Conservation (phyloP, 2,113 vertebrate species). For the Cepphus grylle region DNA sequence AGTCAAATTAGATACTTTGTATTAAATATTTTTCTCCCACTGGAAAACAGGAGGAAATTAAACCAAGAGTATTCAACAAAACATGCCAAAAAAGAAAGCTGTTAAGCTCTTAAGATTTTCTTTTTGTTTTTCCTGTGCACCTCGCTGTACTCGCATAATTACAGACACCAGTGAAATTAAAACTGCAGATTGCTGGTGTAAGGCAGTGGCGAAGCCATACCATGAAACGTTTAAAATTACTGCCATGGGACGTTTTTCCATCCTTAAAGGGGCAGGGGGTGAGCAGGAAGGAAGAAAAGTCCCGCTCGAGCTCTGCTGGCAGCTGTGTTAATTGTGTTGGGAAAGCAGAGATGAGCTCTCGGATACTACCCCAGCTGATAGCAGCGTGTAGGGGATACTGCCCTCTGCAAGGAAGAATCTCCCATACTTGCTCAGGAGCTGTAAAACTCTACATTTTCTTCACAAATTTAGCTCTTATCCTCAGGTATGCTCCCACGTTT, state of each 20-base stretch:
- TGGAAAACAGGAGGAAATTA: background rate
- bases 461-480: background rate
- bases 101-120: background rate
- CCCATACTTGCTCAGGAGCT: background rate
- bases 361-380: rapidly evolving
- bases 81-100: background rate
- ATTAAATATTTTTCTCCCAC: background rate
- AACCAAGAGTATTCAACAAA: background rate
- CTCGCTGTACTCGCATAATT: background rate
- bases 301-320: background rate
- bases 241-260: background rate
- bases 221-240: background rate
- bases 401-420: background rate
- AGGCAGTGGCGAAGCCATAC: background rate
- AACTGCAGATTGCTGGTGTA: background rate
- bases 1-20: background rate
- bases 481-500: rapidly evolving
- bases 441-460: background rate
- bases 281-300: background rate
- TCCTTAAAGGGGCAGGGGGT: background rate
- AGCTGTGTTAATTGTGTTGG: rapidly evolving
- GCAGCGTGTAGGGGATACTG: background rate
- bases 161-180: background rate
- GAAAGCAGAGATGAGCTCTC: background rate
- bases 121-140: background rate